Conservation (phyloP, 1,140 invertebrate genomes). For the Lepidurus apus region DNA sequence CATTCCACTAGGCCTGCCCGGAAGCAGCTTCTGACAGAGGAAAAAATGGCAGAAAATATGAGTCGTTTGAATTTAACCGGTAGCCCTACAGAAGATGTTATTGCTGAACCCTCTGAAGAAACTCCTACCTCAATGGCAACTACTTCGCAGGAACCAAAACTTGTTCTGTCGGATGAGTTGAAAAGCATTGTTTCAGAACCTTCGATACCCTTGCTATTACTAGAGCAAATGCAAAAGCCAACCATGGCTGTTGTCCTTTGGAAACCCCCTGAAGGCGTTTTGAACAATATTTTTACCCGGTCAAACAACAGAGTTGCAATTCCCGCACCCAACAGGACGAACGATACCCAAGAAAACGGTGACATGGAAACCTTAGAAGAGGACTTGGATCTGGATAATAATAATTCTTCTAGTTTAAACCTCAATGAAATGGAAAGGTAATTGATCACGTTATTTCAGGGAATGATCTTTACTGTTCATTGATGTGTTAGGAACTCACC, state of each 20-base stretch:
- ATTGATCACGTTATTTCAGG: not conserved
- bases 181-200: not conserved
- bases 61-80: conserved; percentile 23
- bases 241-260: not conserved
- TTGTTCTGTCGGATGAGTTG: conserved; percentile 1
- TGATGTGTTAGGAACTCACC: not conserved
- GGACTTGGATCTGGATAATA: not conserved
- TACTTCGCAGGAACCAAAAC: not conserved
- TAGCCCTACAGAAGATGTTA: not conserved
- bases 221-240: not conserved
- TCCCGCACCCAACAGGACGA: not conserved
- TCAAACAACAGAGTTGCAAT: not conserved
- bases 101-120: not conserved
- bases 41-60: conserved; percentile 23
- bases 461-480: too few relatives aligned
- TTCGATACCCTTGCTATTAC: not conserved
- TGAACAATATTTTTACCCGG: not conserved
- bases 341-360: not conserved
- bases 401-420: not conserved
- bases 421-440: not conserved
- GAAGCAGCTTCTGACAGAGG: conserved; percentile 27
- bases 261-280: not conserved
- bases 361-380: not conserved
- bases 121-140: not conserved
- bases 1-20: not conserved